Evolutionary conservation across 2,888 invertebrate genomes (phyloP).

Genomic region (Eubasilissa splendida): DNA sequence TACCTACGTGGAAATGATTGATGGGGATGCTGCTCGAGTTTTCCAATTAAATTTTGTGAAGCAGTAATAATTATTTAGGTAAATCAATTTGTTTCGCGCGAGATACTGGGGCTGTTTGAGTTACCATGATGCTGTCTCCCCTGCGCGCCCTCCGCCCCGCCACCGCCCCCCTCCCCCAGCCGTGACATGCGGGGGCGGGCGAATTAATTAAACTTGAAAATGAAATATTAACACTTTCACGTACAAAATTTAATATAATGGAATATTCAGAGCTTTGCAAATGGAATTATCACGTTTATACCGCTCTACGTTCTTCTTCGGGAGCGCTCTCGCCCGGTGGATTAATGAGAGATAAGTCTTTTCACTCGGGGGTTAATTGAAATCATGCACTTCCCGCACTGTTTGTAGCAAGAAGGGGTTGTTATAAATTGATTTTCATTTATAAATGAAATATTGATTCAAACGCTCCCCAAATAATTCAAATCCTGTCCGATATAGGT

Average conservation of each 20-base stretch:
- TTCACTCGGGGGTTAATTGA: slow-evolving; percentile 44
- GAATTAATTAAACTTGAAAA: slow-evolving; percentile 74
- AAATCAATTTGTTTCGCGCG: slow-evolving; percentile 74
- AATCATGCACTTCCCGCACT: slow-evolving; percentile 42
- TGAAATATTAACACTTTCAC: slow-evolving; percentile 75
- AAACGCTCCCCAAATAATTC: background rate
- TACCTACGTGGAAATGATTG: slow-evolving; percentile 62
- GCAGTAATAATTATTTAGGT: slow-evolving; percentile 76
- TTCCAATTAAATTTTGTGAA: slow-evolving; percentile 76
- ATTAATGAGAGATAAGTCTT: slow-evolving; percentile 53
- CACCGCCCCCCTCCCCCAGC: slow-evolving; percentile 18
- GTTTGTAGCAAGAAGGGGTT: slow-evolving; percentile 30
- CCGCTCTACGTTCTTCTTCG: background rate
- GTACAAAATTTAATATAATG: slow-evolving; percentile 72
- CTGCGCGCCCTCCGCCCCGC: slow-evolving; percentile 60
- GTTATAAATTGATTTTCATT: slow-evolving; percentile 10
- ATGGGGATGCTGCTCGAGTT: slow-evolving; percentile 67
- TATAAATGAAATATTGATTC: slow-evolving; percentile 19
- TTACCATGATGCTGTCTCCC: slow-evolving; percentile 58
- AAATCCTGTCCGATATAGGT: too few relatives aligned
- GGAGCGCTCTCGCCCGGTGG: slow-evolving; percentile 36
- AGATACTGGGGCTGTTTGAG: slow-evolving; percentile 52
- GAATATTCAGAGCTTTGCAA: slow-evolving; percentile 62
- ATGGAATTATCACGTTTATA: slow-evolving; percentile 65
- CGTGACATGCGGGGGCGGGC: slow-evolving; percentile 60